Evolutionary conservation across 2,113 vertebrate genomes (phyloP), one percentile per base, ranked within the genome.

Genomic region (Coptodon bakossiorum): DNA sequence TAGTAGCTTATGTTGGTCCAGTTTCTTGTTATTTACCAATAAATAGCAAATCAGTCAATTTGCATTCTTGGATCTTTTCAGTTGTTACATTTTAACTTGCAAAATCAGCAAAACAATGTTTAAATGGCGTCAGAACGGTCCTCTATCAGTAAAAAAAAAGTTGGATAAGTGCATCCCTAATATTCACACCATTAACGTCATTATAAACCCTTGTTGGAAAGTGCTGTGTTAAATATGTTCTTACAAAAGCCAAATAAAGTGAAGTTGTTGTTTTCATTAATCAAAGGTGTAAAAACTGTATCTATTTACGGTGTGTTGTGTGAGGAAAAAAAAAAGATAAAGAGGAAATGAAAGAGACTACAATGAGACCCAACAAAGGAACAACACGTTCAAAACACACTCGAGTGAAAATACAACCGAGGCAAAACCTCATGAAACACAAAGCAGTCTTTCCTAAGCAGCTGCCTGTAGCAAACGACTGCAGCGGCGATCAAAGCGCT

Each of bases 401-500:
- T 22, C 9, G 7, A 79, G 87, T 85, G 63, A 85, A 88, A 81
- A 84, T 17, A 84, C 80, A 85, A 87, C 63, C 36, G 76, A 90
- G 50, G 36, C 80, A 82, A 73, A 83, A 88, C 56, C 89, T 90
- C 91, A 92, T 90, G 89, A 92, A 81, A 81, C 84, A 88, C 53
- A 85, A 54, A 91, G 88, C 76, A 53, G 91, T 45, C 63, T 71
- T 82, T 84, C 48, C 61, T 52, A 53, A 87, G 84, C 82, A 86
- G 82, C 87, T 27, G 87, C 87, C 40, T 61, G 56, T 50, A 87
- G 85, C 84, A 83, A 84, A 81, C 84, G 63, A 91, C 79, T 90
- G 89, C 76, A 82, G 84, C 27, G 5, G 27, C 82, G 91, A 94
- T 95, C 94, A 95, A 94, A 96, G 93, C 82, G 7, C 83, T 93